Conservation (phyloP, 2,797 vertebrate genomes). For the Coccyzus lansbergi region DNA sequence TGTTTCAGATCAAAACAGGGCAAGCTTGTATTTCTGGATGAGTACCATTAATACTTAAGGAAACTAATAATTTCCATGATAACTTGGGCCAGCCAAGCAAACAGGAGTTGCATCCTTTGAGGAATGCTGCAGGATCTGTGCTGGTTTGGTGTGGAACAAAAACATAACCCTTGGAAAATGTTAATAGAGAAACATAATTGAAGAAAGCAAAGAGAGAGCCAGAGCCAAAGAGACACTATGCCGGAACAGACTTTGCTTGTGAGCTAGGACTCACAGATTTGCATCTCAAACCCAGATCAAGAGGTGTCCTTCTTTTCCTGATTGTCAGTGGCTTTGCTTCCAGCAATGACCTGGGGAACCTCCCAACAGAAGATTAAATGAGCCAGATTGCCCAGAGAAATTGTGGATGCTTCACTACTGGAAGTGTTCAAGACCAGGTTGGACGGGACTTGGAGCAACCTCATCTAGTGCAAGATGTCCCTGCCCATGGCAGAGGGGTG, state of each 20-base stretch:
- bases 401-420: background rate
- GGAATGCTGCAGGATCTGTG: background rate
- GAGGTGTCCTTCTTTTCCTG: background rate
- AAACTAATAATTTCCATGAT: conserved; percentile 59
- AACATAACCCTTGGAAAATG: conserved; percentile 18
- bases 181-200: conserved; percentile 18
- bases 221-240: background rate
- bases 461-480: background rate
- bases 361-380: background rate
- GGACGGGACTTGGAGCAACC: background rate
- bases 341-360: background rate
- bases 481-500: background rate
- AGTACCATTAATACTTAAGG: conserved; percentile 33
- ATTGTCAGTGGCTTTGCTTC: background rate
- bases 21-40: conserved; percentile 45
- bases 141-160: conserved; percentile 34
- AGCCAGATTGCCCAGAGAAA: background rate
- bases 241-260: background rate
- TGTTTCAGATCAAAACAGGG: conserved; percentile 3
- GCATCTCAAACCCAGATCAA: background rate
- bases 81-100: background rate
- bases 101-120: background rate
- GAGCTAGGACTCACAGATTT: background rate
- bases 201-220: conserved; percentile 2
- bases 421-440: background rate